Evolutionary conservation across 2,888 invertebrate species (phyloP).

Genomic region (Invenusta paracnida): DNA sequence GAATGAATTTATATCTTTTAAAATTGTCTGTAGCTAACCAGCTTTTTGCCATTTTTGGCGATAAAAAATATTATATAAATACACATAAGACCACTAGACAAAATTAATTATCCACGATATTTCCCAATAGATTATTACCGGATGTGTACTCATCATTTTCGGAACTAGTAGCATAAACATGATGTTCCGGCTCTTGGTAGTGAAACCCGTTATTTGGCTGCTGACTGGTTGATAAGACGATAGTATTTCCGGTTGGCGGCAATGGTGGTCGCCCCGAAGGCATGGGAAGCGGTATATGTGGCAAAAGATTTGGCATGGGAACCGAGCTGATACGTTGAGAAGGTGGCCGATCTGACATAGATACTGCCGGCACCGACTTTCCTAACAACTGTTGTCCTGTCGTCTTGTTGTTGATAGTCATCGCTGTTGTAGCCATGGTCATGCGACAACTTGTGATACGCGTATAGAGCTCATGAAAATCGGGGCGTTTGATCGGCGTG

Average conservation of each 20-base stretch:
- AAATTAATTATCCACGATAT: no score
- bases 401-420: background rate
- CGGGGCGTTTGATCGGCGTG: constrained; percentile 63
- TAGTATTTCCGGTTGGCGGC: background rate
- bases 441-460: constrained; percentile 71
- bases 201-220: no score
- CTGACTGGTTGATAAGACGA: background rate
- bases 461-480: constrained; percentile 82
- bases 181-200: background rate
- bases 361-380: background rate
- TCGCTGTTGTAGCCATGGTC: constrained; percentile 48
- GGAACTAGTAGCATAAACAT: background rate
- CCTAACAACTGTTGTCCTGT: no score
- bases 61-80: no score
- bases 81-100: no score
- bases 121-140: background rate
- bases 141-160: background rate
- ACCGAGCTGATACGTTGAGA: constrained; percentile 22
- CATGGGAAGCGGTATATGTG: background rate
- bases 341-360: constrained; percentile 51
- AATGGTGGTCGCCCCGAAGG: background rate
- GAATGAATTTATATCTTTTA: no score
- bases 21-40: no score
- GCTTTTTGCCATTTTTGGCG: no score
- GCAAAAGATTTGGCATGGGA: background rate